Conservation (phyloP, 1,140 invertebrate species). For the Augochlora pura region DNA sequence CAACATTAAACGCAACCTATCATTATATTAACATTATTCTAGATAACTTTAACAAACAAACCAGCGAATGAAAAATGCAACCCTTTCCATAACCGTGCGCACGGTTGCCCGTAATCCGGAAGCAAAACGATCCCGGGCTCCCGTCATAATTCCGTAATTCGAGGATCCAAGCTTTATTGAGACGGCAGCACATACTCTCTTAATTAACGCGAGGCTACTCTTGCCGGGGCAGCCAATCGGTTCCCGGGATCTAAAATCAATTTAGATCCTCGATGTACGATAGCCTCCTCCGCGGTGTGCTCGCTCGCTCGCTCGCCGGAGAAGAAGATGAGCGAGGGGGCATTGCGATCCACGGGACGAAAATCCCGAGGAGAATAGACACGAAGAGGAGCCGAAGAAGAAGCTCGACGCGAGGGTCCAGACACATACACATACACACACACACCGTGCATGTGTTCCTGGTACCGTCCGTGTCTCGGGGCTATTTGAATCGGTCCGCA, state of each 20-base stretch:
- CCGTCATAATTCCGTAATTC: constrained; percentile 64
- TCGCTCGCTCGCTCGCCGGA: background rate
- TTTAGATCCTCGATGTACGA: constrained; percentile 68
- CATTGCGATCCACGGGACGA: constrained; percentile 12
- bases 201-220: constrained; percentile 69
- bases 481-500: background rate
- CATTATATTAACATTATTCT: too few relatives aligned
- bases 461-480: constrained; percentile 1
- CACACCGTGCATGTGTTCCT: background rate
- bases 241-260: constrained; percentile 71
- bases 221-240: constrained; percentile 64
- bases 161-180: constrained; percentile 64
- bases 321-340: background rate
- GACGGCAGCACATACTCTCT: constrained; percentile 65
- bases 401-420: background rate
- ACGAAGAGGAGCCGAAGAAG: constrained; percentile 14
- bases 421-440: too few relatives aligned
- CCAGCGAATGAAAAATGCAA: too few relatives aligned
- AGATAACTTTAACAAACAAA: too few relatives aligned
- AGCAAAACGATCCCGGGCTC: constrained; percentile 36
- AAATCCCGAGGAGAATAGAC: constrained; percentile 14
- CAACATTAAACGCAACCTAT: too few relatives aligned
- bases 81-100: too few relatives aligned
- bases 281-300: constrained; percentile 46
- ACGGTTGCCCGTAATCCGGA: constrained; percentile 26